Percentiles rank a stretch among this genome's conserved stretches.
These are phyloP conservation scores for Drosophila multiciliata DNA, from an alignment of 2,888 invertebrate genomes.

Conservation along the genomic window DNA sequence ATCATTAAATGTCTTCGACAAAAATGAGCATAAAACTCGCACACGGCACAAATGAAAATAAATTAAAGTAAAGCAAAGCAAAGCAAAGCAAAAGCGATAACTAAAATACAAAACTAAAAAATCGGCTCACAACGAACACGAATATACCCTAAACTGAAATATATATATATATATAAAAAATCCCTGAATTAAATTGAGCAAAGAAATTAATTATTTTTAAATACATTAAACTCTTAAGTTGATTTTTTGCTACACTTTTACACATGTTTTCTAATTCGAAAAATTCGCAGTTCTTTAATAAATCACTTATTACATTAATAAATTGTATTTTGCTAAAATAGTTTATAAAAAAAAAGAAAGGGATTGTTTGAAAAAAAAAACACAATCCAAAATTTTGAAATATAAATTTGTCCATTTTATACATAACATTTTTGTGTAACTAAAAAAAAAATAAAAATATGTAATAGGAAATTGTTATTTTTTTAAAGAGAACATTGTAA, in stretches of 20 bases:
- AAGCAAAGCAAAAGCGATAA: conserved; percentile 60
- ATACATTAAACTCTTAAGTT: not conserved
- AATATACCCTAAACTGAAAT: conserved; percentile 17
- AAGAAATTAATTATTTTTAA: not conserved
- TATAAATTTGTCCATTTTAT: not conserved
- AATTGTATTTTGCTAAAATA: not conserved
- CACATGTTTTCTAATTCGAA: not conserved
- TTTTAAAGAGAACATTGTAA: not conserved
- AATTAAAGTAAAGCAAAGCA: conserved; percentile 68
- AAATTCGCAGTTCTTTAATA: not conserved
- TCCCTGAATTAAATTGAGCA: not conserved
- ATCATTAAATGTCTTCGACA: conserved; percentile 82
- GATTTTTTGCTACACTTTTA: not conserved
- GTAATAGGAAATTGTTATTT: too few species aligned
- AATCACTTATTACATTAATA: not conserved
- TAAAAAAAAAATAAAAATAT: too few species aligned
- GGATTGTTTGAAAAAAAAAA: not conserved
- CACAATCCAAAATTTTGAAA: too few species aligned
- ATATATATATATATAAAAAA: too few species aligned
- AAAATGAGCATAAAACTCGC: conserved; percentile 80
- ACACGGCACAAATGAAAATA: conserved; percentile 78
- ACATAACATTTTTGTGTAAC: not conserved
- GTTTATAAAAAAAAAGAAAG: not conserved
- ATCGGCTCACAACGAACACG: conserved; percentile 9
- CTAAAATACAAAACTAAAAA: conserved; percentile 32